Percentiles rank a stretch among this genome's conserved stretches.
These are phyloP conservation scores for Thyatira batis DNA, from an alignment of 2,888 invertebrate genomes.

Conservation along the genomic window DNA sequence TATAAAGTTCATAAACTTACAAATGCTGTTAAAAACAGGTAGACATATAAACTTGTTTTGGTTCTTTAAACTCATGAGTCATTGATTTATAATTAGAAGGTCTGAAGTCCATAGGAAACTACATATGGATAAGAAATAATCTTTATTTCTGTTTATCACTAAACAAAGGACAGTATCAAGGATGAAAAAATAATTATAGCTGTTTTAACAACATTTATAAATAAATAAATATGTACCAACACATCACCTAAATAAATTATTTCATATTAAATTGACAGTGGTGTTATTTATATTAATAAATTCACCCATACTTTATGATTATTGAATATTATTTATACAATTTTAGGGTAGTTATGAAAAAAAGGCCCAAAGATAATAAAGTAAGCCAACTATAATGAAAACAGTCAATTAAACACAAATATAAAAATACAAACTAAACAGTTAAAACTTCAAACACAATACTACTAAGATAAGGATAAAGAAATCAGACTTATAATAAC, in stretches of 20 bases:
- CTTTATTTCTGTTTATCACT: no score
- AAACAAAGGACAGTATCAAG: no score
- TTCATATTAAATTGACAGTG: neutral
- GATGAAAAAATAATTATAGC: no score
- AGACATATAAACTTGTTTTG: neutral
- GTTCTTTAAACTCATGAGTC: neutral
- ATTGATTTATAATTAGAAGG: no score
- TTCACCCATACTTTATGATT: neutral
- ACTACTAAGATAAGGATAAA: neutral
- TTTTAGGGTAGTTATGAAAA: no score
- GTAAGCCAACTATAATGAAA: neutral
- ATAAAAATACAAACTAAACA: neutral
- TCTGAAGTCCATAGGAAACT: no score
- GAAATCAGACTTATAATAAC: conserved; percentile 2
- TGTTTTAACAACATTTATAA: neutral
- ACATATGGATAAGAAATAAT: no score
- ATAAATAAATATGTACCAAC: neutral
- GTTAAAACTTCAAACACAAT: neutral
- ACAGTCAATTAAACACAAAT: neutral
- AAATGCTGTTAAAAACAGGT: neutral
- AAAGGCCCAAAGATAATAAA: neutral
- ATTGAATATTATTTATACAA: no score
- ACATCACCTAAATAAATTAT: neutral
- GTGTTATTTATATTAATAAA: neutral
- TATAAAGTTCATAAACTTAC: neutral